These are phyloP conservation scores for Plagodis pulveraria DNA, from an alignment of 2,888 invertebrate genomes.

Conservation along the genomic window DNA sequence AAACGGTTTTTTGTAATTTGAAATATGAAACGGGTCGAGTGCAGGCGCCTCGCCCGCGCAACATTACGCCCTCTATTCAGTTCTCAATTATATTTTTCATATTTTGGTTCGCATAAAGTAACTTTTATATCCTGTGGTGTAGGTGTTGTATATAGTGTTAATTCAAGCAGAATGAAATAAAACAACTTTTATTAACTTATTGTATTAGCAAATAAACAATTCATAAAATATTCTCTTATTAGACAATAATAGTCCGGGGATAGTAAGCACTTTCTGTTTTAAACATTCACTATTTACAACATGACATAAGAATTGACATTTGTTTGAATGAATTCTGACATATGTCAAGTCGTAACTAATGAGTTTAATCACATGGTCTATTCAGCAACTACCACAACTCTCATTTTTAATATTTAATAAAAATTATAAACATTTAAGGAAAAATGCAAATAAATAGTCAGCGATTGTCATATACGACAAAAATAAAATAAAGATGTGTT, in stretches of 20 bases:
- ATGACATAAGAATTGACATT: slow-evolving; percentile 43
- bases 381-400: slow-evolving; percentile 73
- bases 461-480: slow-evolving; percentile 73
- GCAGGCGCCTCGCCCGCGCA: too few relatives aligned
- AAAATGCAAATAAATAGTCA: slow-evolving; percentile 84
- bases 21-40: too few relatives aligned
- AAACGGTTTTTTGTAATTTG: too few relatives aligned
- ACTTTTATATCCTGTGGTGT: too few relatives aligned
- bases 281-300: slow-evolving; percentile 56
- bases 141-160: background rate
- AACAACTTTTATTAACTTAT: slow-evolving; percentile 80
- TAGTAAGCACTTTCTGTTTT: slow-evolving; percentile 57
- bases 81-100: too few relatives aligned
- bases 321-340: slow-evolving; percentile 20
- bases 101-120: too few relatives aligned
- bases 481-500: slow-evolving; percentile 65
- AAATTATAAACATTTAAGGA: slow-evolving; percentile 80
- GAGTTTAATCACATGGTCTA: slow-evolving; percentile 49
- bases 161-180: slow-evolving; percentile 19
- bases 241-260: slow-evolving; percentile 71
- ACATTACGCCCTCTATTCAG: too few relatives aligned
- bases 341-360: slow-evolving; percentile 48
- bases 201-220: slow-evolving; percentile 85
- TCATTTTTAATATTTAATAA: slow-evolving; percentile 60
- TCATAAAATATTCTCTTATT: slow-evolving; percentile 83